A percentile compares a stretch with the other conserved stretches of the same genome.
Conservation (phyloP, 2,888 invertebrate species). For the Eulithis prunata region DNA sequence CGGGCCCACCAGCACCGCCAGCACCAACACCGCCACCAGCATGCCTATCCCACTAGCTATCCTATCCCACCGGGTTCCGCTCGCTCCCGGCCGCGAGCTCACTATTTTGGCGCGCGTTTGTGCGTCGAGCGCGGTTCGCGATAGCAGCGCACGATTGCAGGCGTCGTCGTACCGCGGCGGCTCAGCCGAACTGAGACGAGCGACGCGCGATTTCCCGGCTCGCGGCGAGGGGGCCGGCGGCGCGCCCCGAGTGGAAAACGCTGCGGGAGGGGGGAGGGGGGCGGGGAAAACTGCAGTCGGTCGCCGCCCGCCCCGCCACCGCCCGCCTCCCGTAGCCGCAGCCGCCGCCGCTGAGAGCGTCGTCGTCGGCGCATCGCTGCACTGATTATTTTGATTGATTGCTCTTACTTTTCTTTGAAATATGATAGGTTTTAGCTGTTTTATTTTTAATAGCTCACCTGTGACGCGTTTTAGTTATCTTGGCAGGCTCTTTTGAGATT, state of each 20-base stretch:
- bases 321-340: slow-evolving; percentile 46
- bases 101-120: slow-evolving; percentile 74
- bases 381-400: slow-evolving; percentile 37
- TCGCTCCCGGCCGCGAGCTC: slow-evolving; percentile 77
- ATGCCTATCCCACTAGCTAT: slow-evolving; percentile 59
- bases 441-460: background rate
- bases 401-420: slow-evolving; percentile 20
- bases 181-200: slow-evolving; percentile 78
- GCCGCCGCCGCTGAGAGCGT: slow-evolving; percentile 30
- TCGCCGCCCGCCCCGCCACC: slow-evolving; percentile 60
- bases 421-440: slow-evolving; percentile 1
- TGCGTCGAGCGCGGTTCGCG: slow-evolving; percentile 63
- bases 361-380: slow-evolving; percentile 28
- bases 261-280: slow-evolving; percentile 69
- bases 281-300: slow-evolving; percentile 74
- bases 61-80: slow-evolving; percentile 57
- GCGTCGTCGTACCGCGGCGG: slow-evolving; percentile 78
- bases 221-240: slow-evolving; percentile 74
- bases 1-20: slow-evolving; percentile 59
- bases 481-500: background rate
- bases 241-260: slow-evolving; percentile 81
- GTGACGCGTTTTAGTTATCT: background rate
- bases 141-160: slow-evolving; percentile 63
- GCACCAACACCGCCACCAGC: slow-evolving; percentile 74
- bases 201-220: slow-evolving; percentile 79